These are phyloP conservation scores for cat (Felis catus) DNA, from an alignment of 2,113 vertebrate genomes.

Conservation along the genomic window F.catus_Fca126_mat1.0 CM031420.1:1905001-1905500, in stretches of 20 bases:
- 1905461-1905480: background rate
- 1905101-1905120: accelerated
- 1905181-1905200: background rate
- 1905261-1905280: accelerated
- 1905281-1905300: background rate
- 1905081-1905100: background rate
- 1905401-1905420: background rate
- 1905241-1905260: background rate
- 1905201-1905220: background rate
- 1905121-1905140: accelerated
- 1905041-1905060: background rate
- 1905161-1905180: background rate
- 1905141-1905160: accelerated
- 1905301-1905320: background rate
- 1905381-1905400: no score
- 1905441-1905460: background rate
- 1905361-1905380: no score
- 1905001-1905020: no score
- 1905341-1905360: no score
- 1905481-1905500: background rate
- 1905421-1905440: background rate
- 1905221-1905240: no score
- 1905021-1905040: background rate
- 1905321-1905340: background rate
- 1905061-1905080: accelerated